A percentile compares a stretch with the other conserved stretches of the same genome.
phyloP scores from a whole-genome alignment of 2,888 invertebrate genomes.

The Caprella mutica region DNA sequence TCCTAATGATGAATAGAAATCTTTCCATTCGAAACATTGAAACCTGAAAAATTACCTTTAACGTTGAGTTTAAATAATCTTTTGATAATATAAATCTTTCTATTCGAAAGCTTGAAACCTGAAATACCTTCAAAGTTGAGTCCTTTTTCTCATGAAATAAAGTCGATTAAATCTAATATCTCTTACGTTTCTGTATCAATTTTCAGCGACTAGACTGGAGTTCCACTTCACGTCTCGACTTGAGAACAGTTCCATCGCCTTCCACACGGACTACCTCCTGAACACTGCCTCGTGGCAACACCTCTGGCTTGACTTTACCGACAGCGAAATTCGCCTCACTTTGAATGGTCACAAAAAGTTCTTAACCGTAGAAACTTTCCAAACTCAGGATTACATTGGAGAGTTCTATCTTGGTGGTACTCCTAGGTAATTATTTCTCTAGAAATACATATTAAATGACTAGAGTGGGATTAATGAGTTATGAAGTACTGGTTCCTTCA shows the following conservation, averaged over 20 bases:
- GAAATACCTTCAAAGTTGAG: no score
- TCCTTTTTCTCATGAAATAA: no score
- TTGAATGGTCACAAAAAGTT: conserved; percentile 80
- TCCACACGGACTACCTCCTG: conserved; percentile 66
- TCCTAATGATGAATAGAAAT: no score
- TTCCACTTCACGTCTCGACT: conserved; percentile 15
- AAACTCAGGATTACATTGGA: conserved; percentile 83
- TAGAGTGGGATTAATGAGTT: conserved; percentile 8
- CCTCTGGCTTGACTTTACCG: conserved; percentile 88
- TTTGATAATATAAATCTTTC: no score
- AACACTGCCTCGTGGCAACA: conserved; percentile 94
- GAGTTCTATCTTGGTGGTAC: conserved; percentile 82
- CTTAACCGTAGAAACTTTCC: conserved; percentile 73
- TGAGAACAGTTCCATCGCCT: neutral
- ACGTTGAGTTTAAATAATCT: no score
- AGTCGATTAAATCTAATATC: no score
- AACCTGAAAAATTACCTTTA: no score
- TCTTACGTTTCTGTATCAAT: no score
- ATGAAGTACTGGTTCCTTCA: no score
- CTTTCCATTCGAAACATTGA: no score
- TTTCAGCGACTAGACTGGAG: conserved; percentile 16
- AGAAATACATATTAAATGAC: neutral
- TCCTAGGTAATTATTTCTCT: conserved; percentile 58
- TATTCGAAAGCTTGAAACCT: no score
- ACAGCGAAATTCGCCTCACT: conserved; percentile 84